These are phyloP conservation scores for Drosophila quinaria DNA, from an alignment of 2,888 invertebrate genomes.

Conservation along the genomic window DNA sequence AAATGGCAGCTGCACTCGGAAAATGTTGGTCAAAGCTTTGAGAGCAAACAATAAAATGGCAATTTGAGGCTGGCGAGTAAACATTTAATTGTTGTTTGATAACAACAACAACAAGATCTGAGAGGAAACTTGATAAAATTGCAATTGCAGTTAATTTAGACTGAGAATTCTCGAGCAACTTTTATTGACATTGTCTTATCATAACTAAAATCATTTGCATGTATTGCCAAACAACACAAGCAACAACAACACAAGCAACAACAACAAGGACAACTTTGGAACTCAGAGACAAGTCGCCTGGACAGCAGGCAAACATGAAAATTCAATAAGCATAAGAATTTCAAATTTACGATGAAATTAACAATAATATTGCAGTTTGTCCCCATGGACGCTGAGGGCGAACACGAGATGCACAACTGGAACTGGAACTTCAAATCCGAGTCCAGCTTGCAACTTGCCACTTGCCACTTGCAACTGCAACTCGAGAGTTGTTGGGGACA, in stretches of 20 bases:
- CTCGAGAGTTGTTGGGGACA: slow-evolving; percentile 17
- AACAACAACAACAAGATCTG: slow-evolving; percentile 12
- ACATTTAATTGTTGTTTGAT: slow-evolving; percentile 62
- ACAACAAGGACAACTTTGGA: slow-evolving; percentile 18
- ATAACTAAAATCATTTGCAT: slow-evolving; percentile 76
- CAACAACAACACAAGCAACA: slow-evolving; percentile 21
- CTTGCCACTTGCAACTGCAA: slow-evolving; percentile 2
- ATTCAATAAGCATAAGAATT: slow-evolving; percentile 84
- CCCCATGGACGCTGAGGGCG: slow-evolving; percentile 51
- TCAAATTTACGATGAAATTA: slow-evolving; percentile 83
- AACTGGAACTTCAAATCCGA: neutral
- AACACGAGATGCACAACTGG: slow-evolving; percentile 50
- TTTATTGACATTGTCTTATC: slow-evolving; percentile 73
- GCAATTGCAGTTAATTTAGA: slow-evolving; percentile 68
- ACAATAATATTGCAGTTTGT: slow-evolving; percentile 76
- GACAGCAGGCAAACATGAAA: slow-evolving; percentile 72
- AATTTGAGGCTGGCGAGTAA: slow-evolving; percentile 61
- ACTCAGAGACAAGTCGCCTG: slow-evolving; percentile 44
- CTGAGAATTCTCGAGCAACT: slow-evolving; percentile 27
- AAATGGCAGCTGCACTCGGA: slow-evolving; percentile 48
- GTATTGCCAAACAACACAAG: slow-evolving; percentile 27
- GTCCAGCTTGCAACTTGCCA: neutral
- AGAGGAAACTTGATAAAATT: slow-evolving; percentile 61
- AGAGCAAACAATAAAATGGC: slow-evolving; percentile 55
- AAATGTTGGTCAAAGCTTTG: slow-evolving; percentile 17